Percentiles rank a stretch among this genome's conserved stretches.
phyloP scores from a whole-genome alignment of 2,888 invertebrate species.

The Campaea margaritaria region DNA sequence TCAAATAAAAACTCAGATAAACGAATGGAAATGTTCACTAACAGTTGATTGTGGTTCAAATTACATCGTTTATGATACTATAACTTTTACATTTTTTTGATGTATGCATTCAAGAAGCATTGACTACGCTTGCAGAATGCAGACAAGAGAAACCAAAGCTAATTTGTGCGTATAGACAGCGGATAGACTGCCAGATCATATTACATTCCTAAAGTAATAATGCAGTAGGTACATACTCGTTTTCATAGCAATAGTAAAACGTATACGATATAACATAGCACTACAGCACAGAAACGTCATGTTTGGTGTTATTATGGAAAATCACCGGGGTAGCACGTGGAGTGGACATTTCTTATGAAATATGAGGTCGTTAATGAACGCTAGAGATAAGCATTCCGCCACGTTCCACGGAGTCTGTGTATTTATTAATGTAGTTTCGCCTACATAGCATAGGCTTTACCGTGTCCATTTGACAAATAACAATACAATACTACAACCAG shows the following conservation, averaged over 20 bases:
- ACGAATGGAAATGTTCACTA: conserved; percentile 11
- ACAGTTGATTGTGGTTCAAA: conserved; percentile 5
- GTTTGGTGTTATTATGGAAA: conserved; percentile 46
- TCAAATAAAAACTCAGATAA: conserved; percentile 22
- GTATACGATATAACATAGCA: neutral
- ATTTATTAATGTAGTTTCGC: conserved; percentile 6
- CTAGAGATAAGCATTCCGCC: conserved; percentile 12
- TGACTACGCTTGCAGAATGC: neutral
- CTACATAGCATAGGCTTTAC: neutral
- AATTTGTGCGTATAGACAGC: conserved; percentile 1
- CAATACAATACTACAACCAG: conserved; percentile 4
- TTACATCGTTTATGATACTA: conserved; percentile 4
- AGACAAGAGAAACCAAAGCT: neutral
- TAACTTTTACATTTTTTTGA: conserved; percentile 3
- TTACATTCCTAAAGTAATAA: conserved; percentile 8
- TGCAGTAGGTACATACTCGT: neutral
- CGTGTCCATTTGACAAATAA: conserved; percentile 2
- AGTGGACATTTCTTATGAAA: conserved; percentile 34
- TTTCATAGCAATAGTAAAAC: conserved; percentile 11
- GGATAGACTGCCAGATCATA: conserved; percentile 7
- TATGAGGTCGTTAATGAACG: conserved; percentile 24
- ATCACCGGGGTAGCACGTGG: conserved; percentile 37
- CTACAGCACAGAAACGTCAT: conserved; percentile 17
- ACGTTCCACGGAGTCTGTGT: conserved; percentile 2
- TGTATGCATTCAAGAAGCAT: conserved; percentile 1